Evolutionary conservation across 2,888 invertebrate species (phyloP).

Genomic region (Salticus scenicus): DNA sequence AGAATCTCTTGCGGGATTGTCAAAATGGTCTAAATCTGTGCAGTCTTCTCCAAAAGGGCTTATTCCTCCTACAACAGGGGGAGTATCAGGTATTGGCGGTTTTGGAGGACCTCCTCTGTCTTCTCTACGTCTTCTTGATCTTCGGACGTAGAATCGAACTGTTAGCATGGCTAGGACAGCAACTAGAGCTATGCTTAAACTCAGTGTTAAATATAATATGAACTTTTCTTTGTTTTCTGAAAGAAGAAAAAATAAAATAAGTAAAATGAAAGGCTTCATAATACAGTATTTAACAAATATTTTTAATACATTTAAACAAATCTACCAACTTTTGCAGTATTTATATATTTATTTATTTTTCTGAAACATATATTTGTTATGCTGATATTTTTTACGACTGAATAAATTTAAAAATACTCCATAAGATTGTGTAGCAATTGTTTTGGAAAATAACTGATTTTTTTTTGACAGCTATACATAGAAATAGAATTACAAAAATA

Average conservation of each 20-base stretch:
- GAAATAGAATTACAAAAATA: too few species aligned
- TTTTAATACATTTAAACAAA: too few species aligned
- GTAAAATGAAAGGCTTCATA: neutral
- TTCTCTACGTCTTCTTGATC: conserved; percentile 30
- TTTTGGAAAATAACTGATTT: too few species aligned
- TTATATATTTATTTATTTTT: too few species aligned
- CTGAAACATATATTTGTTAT: too few species aligned
- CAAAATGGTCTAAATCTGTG: conserved; percentile 86
- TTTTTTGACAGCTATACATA: too few species aligned
- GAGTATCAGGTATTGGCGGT: conserved; percentile 80
- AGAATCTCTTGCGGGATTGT: conserved; percentile 80
- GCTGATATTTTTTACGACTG: too few species aligned
- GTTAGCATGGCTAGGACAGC: conserved; percentile 67
- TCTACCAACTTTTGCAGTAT: too few species aligned
- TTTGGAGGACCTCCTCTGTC: conserved; percentile 48
- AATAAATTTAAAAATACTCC: too few species aligned
- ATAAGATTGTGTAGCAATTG: too few species aligned
- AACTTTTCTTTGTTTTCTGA: conserved; percentile 87
- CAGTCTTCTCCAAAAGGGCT: conserved; percentile 91
- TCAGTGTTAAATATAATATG: conserved; percentile 83
- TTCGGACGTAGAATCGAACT: conserved; percentile 61
- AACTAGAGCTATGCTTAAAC: conserved; percentile 62
- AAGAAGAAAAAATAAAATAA: conserved; percentile 19
- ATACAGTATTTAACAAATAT: neutral
- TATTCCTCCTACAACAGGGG: conserved; percentile 74